Evolutionary conservation across 2,888 invertebrate species (phyloP), one percentile per base, ranked within the genome.

Genomic region (Cheiracanthium punctorium): DNA sequence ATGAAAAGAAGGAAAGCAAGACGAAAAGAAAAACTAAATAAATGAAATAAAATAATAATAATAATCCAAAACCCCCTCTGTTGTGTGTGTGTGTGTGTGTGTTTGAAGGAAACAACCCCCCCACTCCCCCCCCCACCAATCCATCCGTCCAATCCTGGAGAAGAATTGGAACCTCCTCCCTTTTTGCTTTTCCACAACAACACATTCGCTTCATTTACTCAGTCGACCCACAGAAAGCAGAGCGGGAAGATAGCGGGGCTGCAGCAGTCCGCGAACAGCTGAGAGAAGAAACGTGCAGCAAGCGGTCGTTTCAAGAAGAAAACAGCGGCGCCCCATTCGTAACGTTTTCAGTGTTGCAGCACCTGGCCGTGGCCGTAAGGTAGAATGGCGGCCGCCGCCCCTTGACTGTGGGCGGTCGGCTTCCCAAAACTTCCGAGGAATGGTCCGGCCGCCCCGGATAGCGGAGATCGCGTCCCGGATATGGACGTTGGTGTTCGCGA

Each of bases 331-430:
- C 37, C 4, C 10, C 37, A 37, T 7, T 37, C 4, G 10, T 37
- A 37, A 37, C 24, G 7, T 20, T 12, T 28, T 24, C 28, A 28
- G 64, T 28, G 64, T 12, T 20, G 64, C 12, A 24, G 24, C 52
- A 52, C 20, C 20, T 52, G n/a, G n/a, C n/a, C n/a, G 37, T 37
- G 10, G 37, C 24, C 64, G 64, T n/a, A 14, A 12, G 29, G 1
- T 64, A 17, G 32, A 29, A 80, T 80, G 80, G 80, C 73, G 73
- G 80, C 80, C 80, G 80, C 80, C 80, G 69, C 69, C 69, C 37
- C 37, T 14, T 69, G 33, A 58, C 17, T 24, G 58, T 24, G 69
- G 69, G 69, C 69, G 80, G 80, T 72, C 80, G 80, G 80, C 80
- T 73, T 72, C 80, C 80, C 65, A 48, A 80, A 28, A 5, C 12